Conservation (phyloP, 2,113 vertebrate species). For the Nothoprocta pentlandii region DNA sequence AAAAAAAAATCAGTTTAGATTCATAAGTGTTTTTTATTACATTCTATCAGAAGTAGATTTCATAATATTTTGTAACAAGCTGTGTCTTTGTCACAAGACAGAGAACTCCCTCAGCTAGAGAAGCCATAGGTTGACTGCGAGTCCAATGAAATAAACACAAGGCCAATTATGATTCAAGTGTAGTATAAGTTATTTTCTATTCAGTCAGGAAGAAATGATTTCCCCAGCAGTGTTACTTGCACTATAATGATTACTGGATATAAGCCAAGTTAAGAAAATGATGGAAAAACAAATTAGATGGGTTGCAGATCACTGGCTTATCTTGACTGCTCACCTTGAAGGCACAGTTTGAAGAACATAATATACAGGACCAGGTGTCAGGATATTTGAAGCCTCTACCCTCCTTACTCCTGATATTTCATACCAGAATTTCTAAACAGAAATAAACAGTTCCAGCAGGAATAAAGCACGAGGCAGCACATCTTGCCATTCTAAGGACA, state of each 20-base stretch:
- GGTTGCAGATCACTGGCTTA: conserved; percentile 41
- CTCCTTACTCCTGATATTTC: background rate
- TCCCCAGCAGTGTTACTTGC: conserved; percentile 67
- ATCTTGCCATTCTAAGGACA: background rate
- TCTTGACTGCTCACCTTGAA: conserved; percentile 58
- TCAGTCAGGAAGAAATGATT: conserved; percentile 70
- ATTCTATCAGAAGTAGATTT: background rate
- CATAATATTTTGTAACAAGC: background rate
- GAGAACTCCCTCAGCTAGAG: conserved; percentile 17
- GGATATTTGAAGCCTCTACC: conserved; percentile 11
- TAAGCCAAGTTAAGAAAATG: conserved; percentile 65
- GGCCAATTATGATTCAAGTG: conserved; percentile 53
- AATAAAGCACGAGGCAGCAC: background rate
- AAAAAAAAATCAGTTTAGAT: conserved; percentile 61
- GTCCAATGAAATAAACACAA: conserved; percentile 59
- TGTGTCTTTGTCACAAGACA: conserved; percentile 21
- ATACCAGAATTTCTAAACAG: background rate
- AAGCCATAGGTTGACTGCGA: conserved; percentile 26
- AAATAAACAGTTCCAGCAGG: background rate
- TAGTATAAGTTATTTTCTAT: conserved; percentile 53
- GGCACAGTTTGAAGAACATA: conserved; percentile 33
- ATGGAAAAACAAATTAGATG: conserved; percentile 57
- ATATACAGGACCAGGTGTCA: background rate
- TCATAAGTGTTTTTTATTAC: conserved; percentile 62
- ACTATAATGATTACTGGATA: conserved; percentile 64